These are phyloP conservation scores for Phacellophora camtschatica DNA, from an alignment of 30 jellyfish, hydroid and myxozoan species.

Conservation along the genomic window DNA sequence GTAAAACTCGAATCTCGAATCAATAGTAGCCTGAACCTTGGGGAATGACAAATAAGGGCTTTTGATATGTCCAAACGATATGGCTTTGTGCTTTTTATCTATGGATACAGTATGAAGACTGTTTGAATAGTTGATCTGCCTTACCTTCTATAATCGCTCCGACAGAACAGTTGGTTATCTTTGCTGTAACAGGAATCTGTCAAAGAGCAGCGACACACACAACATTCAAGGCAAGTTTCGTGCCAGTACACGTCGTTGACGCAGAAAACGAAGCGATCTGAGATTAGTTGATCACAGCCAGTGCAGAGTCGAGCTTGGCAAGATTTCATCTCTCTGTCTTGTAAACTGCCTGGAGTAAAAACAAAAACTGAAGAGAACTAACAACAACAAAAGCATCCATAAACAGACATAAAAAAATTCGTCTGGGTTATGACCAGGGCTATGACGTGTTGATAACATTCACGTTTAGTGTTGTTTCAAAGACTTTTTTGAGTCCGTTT, in stretches of 20 bases:
- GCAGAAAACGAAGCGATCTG: conserved; percentile 56
- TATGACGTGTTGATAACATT: too few species aligned
- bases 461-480: too few species aligned
- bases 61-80: conserved; percentile 4
- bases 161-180: conserved; percentile 77
- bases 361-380: too few species aligned
- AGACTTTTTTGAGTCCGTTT: too few species aligned
- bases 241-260: conserved; percentile 86
- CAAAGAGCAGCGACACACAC: conserved; percentile 69
- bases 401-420: too few species aligned
- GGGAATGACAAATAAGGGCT: conserved; percentile 24
- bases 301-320: conserved; percentile 56
- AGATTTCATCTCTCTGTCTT: conserved; percentile 41
- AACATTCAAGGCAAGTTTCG: conserved; percentile 77
- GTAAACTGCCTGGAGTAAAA: conserved; percentile 25
- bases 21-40: background rate
- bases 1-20: too few species aligned
- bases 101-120: too few species aligned
- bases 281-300: conserved; percentile 69
- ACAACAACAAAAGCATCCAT: too few species aligned
- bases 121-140: conserved; percentile 3
- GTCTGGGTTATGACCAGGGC: too few species aligned
- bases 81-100: too few species aligned
- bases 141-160: conserved; percentile 77
- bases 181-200: conserved; percentile 70